These are phyloP conservation scores for Andinoacara biseriatus DNA, from an alignment of 2,113 vertebrate genomes.

Conservation along the genomic window DNA sequence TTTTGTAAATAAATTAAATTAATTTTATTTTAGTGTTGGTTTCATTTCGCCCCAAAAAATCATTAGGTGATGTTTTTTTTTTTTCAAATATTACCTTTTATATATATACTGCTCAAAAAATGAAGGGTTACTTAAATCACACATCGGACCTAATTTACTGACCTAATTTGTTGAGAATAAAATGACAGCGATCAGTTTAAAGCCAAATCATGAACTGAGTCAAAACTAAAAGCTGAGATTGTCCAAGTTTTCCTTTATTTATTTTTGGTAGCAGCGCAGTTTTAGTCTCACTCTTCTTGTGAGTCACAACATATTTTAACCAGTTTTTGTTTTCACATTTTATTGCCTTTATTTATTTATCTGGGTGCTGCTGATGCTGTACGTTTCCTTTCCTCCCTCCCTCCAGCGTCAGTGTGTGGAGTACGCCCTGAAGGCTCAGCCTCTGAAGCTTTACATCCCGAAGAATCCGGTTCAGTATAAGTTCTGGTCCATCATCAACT, in stretches of 20 bases:
- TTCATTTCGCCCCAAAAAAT: not conserved
- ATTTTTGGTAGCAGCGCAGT: too few species aligned
- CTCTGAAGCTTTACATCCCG: slow-evolving; percentile 91
- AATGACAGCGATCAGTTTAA: not conserved
- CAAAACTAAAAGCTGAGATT: rapidly evolving
- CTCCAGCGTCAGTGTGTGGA: slow-evolving; percentile 90
- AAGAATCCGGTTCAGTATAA: slow-evolving; percentile 90
- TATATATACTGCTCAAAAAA: too few species aligned
- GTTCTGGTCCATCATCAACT: slow-evolving; percentile 94
- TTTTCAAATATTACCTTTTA: too few species aligned
- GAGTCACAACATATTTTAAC: not conserved
- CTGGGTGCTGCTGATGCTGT: not conserved
- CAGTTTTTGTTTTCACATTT: not conserved
- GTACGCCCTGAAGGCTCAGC: slow-evolving; percentile 91
- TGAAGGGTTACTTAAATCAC: too few species aligned
- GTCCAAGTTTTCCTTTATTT: not conserved
- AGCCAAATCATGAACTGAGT: rapidly evolving
- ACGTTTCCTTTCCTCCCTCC: not conserved
- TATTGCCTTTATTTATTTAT: not conserved
- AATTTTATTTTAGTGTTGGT: too few species aligned
- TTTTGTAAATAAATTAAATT: too few species aligned
- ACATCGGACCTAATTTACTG: too few species aligned
- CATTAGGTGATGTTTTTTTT: not conserved
- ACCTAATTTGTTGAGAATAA: too few species aligned
- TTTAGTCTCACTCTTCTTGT: too few species aligned